A percentile compares a stretch with the other conserved stretches of the same genome.
phyloP scores from a whole-genome alignment of 2,888 invertebrate genomes.

The Noctua pronuba region DNA sequence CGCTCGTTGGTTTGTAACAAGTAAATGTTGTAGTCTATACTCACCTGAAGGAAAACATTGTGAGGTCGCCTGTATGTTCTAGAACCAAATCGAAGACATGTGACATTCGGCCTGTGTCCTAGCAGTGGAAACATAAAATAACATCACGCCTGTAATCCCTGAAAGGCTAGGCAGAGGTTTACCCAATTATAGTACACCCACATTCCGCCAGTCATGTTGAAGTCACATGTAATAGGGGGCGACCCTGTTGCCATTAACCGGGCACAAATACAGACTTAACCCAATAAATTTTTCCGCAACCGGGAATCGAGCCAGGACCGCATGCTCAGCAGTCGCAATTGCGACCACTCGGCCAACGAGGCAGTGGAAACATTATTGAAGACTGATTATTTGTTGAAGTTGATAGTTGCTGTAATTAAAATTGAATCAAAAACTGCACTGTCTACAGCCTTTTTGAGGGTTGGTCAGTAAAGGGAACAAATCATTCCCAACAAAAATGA shows the following conservation, averaged over 20 bases:
- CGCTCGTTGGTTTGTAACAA: too few relatives aligned
- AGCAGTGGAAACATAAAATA: not conserved
- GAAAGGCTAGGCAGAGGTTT: not conserved
- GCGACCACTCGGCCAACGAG: not conserved
- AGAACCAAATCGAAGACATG: not conserved
- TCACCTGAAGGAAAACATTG: not conserved
- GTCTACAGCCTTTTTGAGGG: not conserved
- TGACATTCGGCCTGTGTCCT: not conserved
- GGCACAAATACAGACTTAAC: not conserved
- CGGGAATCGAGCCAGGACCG: not conserved
- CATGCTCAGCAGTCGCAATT: too few relatives aligned
- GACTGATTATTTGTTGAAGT: not conserved
- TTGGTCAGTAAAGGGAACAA: not conserved
- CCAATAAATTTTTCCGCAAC: not conserved
- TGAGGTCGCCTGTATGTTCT: not conserved
- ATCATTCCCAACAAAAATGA: not conserved
- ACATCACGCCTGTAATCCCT: not conserved
- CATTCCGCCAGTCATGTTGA: not conserved
- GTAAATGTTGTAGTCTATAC: too few relatives aligned
- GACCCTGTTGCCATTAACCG: not conserved
- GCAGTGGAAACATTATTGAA: not conserved
- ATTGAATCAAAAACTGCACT: not conserved
- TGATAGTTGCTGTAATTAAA: not conserved
- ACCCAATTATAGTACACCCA: not conserved
- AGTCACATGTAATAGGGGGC: not conserved